Base-by-base conservation (phyloP, 1,140 invertebrate genomes). In the Trichomalopsis sarcophagae region DNA sequence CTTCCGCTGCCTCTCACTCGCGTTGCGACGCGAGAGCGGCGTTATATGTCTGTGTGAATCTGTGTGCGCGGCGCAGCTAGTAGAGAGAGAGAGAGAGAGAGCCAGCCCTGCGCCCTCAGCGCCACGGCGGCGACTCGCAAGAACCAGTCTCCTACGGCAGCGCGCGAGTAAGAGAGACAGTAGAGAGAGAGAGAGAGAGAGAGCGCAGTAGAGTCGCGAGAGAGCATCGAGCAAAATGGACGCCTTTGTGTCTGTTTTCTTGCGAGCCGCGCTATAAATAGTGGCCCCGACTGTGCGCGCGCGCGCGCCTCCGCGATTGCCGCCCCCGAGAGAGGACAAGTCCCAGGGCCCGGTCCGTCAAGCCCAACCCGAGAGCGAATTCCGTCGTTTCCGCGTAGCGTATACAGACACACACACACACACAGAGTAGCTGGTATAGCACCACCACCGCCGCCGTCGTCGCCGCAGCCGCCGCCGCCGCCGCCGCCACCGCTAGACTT, bases 191-290 rank as follows among this genome's bases (percentile, higher is more conserved):
- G 47, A 30, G 55, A 68, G 71, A 50, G 36, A 69, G 73, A 27
- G 23, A 44, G 62, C 23, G 36, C 40, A 55, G 14, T 2, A 84
- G 62, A 71, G 36, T 9, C 33, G 73, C 73, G 78, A 75, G 68
- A 79, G 66, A 87, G 86, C 87, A 87, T 68, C 36, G 86, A 93
- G 90, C 91, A 93, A 93, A 93, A 93, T 93, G 92, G 92, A 93
- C 92, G 92, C 92, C 92, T 93, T 93, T 93, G 92, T 93, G 90
- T 93, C 92, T 93, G 92, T 93, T 93, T 93, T 86, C 81, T 83
- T 82, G 75, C 66, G 75, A 71, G 33, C 66, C 10, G 68, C 75
- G 73, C 80, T 78, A 86, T 86, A 86, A 82, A 86, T 86, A 86
- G 79, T 85, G 73, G 50, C 76, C 50, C 47, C 50, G 47, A 84